These are phyloP conservation scores for Caenorhabditis sp. DNA, from an alignment of 2,888 invertebrate genomes.

Conservation along the genomic window DNA sequence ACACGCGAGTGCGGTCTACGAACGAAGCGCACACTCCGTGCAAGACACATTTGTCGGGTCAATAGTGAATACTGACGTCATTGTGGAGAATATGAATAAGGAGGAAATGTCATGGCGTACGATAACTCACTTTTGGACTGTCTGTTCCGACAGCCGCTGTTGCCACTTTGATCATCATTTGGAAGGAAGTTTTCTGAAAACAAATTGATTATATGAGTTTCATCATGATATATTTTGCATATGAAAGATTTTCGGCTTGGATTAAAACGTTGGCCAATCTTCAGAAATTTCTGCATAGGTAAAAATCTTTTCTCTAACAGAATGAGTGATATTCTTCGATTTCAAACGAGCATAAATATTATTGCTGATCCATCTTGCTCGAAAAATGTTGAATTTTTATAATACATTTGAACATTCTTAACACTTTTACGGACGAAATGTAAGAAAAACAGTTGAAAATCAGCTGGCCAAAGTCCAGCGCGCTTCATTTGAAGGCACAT, in stretches of 20 bases:
- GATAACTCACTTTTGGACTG: constrained; percentile 38
- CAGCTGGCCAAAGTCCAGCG: background rate
- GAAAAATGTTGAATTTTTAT: too few species aligned
- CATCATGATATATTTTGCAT: too few species aligned
- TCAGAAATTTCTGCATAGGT: too few species aligned
- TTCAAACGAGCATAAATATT: too few species aligned
- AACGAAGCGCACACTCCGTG: constrained; percentile 29
- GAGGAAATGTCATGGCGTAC: background rate
- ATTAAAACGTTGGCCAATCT: too few species aligned
- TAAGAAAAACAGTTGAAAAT: background rate
- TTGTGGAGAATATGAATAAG: background rate
- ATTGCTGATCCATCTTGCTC: too few species aligned
- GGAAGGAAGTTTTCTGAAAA: constrained; percentile 7
- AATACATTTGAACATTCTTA: too few species aligned
- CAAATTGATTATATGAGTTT: background rate
- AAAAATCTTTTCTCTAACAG: too few species aligned
- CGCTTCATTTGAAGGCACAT: constrained; percentile 22
- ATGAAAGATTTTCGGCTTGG: too few species aligned
- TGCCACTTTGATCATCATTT: constrained; percentile 48
- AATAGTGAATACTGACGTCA: constrained; percentile 36
- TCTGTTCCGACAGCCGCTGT: constrained; percentile 3
- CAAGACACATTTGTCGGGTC: constrained; percentile 29
- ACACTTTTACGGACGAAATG: too few species aligned
- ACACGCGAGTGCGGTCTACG: constrained; percentile 30
- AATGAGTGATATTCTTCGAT: too few species aligned